phyloP scores from a whole-genome alignment of 2,797 vertebrate genomes.

The Protosalanx chinensis region DNA sequence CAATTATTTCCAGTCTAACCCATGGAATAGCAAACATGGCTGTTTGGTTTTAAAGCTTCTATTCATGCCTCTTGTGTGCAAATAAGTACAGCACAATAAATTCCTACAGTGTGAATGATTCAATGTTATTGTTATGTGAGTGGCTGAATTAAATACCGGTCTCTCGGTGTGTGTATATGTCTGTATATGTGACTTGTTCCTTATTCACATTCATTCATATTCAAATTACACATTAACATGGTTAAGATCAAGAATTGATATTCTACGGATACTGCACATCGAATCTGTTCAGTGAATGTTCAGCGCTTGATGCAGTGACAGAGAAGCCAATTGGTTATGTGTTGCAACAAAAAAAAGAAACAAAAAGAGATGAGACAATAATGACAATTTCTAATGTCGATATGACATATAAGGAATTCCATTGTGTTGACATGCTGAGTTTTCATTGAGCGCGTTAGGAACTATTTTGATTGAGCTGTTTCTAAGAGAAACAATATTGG shows the following conservation, averaged over 20 bases:
- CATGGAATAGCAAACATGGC: constrained; percentile 17
- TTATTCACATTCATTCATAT: not conserved
- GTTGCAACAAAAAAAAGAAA: not conserved
- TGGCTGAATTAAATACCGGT: too few relatives aligned
- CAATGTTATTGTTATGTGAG: not conserved
- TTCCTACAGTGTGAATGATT: not conserved
- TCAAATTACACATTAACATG: not conserved
- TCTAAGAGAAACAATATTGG: constrained; percentile 51
- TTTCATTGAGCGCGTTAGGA: constrained; percentile 33
- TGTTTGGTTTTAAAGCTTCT: too few relatives aligned
- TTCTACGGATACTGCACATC: not conserved
- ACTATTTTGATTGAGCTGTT: constrained; percentile 40
- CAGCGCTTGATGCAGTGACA: not conserved
- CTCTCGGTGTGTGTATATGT: not conserved
- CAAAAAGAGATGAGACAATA: not conserved
- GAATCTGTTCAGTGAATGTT: not conserved
- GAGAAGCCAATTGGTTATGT: too few relatives aligned
- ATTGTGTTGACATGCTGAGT: constrained; percentile 34
- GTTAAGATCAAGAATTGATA: not conserved
- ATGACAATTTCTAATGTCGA: constrained; percentile 23
- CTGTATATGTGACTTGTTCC: not conserved
- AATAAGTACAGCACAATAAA: not conserved
- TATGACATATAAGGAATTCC: constrained; percentile 21
- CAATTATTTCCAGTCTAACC: constrained; percentile 4
- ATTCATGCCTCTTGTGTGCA: not conserved